Percentiles rank a stretch among this genome's conserved stretches.
Evolutionary conservation across 2,888 invertebrate genomes (phyloP).

Genomic region (Diploptera punctata): DNA sequence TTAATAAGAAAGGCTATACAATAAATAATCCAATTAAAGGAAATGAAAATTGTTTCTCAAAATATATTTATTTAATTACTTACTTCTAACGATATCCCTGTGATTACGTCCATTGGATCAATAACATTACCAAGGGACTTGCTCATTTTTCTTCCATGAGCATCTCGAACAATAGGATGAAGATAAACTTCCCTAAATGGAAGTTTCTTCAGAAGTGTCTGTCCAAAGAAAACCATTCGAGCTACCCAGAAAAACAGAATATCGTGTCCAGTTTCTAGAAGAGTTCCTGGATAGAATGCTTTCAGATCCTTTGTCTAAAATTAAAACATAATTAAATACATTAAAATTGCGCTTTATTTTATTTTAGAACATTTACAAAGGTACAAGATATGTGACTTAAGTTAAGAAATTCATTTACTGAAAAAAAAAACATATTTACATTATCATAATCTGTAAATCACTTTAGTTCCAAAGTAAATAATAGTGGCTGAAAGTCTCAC

Average conservation of each 20-base stretch:
- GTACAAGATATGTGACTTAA: no score
- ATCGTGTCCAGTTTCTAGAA: slow-evolving; percentile 97
- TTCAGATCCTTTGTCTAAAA: slow-evolving; percentile 67
- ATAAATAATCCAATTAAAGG: no score
- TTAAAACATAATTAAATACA: background rate
- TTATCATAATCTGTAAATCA: no score
- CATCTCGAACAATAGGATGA: slow-evolving; percentile 97
- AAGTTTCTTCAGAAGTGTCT: slow-evolving; percentile 84
- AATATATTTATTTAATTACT: slow-evolving; percentile 3
- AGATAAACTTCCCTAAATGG: slow-evolving; percentile 94
- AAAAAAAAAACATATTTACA: no score
- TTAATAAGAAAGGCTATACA: no score
- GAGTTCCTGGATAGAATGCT: slow-evolving; percentile 88
- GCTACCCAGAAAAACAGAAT: slow-evolving; percentile 99
- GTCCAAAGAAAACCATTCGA: slow-evolving; percentile 97
- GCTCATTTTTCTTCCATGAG: slow-evolving; percentile 99
- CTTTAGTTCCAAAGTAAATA: no score
- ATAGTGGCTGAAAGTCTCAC: no score
- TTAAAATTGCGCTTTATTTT: background rate
- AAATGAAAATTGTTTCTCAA: no score
- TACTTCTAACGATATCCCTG: slow-evolving; percentile 80
- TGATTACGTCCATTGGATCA: slow-evolving; percentile 95
- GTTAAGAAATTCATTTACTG: no score
- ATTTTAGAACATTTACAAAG: no score
- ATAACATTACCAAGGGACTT: slow-evolving; percentile 98